Evolutionary conservation across 2,113 vertebrate genomes (phyloP).

Genomic region (Otus sunia): DNA sequence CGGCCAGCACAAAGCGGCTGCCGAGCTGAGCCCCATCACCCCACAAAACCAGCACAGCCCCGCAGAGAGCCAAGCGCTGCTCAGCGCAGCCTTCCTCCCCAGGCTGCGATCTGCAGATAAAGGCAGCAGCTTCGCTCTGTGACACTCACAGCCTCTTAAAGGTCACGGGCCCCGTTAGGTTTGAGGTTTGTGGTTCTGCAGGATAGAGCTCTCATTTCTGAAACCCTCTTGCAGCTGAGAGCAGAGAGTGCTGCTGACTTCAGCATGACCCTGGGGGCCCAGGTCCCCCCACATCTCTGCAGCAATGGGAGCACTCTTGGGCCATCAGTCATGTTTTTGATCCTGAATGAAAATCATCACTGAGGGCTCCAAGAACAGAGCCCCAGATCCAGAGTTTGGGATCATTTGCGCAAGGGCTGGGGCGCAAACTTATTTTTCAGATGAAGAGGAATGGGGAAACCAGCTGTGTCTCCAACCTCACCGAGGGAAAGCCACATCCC

Average conservation of each 20-base stretch:
- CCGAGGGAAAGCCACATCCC: not conserved
- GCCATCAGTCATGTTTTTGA: fast-evolving
- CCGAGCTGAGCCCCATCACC: not conserved
- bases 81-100: not conserved
- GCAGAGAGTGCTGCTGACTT: not conserved
- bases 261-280: not conserved
- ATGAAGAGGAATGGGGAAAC: not conserved
- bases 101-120: not conserved
- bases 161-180: fast-evolving
- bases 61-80: fast-evolving
- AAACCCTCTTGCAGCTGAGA: not conserved
- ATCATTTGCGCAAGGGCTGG: not conserved
- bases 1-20: fast-evolving
- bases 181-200: not conserved
- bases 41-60: not conserved
- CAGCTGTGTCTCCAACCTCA: not conserved
- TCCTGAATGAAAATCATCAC: not conserved
- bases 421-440: not conserved
- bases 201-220: not conserved
- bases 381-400: fast-evolving
- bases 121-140: fast-evolving
- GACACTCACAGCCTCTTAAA: not conserved
- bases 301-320: fast-evolving
- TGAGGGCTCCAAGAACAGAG: not conserved
- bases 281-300: fast-evolving